Evolutionary conservation across 2,113 vertebrate species (phyloP), one percentile per base, ranked within the genome.

Genomic region (Malaclemys terrapin): DNA sequence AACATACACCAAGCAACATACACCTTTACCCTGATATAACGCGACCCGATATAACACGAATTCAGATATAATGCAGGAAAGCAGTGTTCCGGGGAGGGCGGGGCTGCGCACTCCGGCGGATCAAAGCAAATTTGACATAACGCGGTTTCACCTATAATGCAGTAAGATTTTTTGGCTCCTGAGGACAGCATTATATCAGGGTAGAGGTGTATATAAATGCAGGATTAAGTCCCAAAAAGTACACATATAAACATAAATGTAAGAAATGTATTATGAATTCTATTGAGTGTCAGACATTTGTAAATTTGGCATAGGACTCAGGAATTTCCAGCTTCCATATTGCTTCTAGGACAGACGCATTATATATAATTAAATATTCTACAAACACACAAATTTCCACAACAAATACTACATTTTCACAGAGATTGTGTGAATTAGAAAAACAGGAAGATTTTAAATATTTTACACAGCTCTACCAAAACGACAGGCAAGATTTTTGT

Each of bases 401-500:
- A 82, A 6, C 69, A 86, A 88, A 87, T 89, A 92, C 31, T 89
- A 87, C 12, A 53, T 56, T 93, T 96, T 89, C 89, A 50, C 80
- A 91, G 89, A 80, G 62, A 57, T 20, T 53, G 12, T 89, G 81
- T 89, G 89, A 89, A 96, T 91, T 49, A 94, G 72, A 94, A 94
- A 65, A 93, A 86, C 87, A 93, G 91, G 83, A 95, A 83, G 38
- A 93, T 59, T 50, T 79, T 81, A 91, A 87, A 88, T 96, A 89
- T 88, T 94, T 53, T 83, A 92, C 91, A 94, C 87, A 14, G 89
- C 93, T 94, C 75, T 96, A 96, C 93, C 88, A 54, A 98, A 89
- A 82, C 84, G 91, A 92, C 90, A 83, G 35, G 82, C 88, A 84
- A 1, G 90, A n/a, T 87, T 96, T 92, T 92, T 89, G 75, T 56